These are phyloP conservation scores for Cyprinus carpio DNA, from an alignment of 2,113 vertebrate genomes.

Conservation along the genomic window DNA sequence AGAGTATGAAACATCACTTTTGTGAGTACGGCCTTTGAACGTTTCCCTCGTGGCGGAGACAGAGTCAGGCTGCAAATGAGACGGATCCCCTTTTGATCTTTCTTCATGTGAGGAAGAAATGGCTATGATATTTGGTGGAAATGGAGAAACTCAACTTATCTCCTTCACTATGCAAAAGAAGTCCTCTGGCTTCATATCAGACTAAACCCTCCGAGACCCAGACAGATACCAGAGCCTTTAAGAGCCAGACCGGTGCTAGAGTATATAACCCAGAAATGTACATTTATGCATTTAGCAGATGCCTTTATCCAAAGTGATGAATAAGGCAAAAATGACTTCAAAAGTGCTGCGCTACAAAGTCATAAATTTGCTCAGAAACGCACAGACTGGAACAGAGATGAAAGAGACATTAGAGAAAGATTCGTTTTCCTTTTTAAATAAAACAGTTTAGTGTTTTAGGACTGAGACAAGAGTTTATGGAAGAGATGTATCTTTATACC, in stretches of 20 bases:
- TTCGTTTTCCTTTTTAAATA: background rate
- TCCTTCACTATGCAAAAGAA: constrained; percentile 11
- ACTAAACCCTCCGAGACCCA: background rate
- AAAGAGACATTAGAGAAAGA: background rate
- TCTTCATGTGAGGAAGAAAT: constrained; percentile 8
- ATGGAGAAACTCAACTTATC: constrained; percentile 3
- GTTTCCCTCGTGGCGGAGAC: constrained; percentile 45
- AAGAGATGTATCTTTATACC: background rate
- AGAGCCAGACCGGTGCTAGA: background rate
- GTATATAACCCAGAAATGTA: background rate
- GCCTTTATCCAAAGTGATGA: no score
- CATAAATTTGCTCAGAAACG: background rate
- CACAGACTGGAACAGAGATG: background rate
- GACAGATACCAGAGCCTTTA: background rate
- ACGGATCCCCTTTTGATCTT: constrained; percentile 41
- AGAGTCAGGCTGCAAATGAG: constrained; percentile 38
- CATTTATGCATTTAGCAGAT: background rate
- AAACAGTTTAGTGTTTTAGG: background rate
- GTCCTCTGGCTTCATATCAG: background rate
- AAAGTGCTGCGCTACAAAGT: background rate
- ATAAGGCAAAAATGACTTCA: background rate
- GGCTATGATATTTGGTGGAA: constrained; percentile 12
- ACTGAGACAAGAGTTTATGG: background rate
- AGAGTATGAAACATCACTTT: constrained; percentile 56
- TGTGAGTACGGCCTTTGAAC: constrained; percentile 45